Conservation (phyloP, 2,888 invertebrate genomes). For the Cosmorhoe ocellata region DNA sequence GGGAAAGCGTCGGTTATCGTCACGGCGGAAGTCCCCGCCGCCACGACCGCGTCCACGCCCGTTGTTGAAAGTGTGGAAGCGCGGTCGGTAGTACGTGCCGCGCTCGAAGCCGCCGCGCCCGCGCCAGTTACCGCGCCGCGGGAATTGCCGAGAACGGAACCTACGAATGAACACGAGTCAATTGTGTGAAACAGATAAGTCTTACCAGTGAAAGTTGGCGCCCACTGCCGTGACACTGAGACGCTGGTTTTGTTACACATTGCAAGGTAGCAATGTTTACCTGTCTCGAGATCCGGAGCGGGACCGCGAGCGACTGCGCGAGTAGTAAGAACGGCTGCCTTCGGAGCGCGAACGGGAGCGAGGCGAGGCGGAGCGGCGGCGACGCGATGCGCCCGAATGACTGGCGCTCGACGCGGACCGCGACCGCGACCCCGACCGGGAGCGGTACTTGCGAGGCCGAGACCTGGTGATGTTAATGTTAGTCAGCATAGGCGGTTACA, state of each 20-base stretch:
- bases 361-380: constrained; percentile 66
- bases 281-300: constrained; percentile 82
- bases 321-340: constrained; percentile 81
- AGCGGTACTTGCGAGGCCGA: constrained; percentile 85
- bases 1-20: constrained; percentile 63
- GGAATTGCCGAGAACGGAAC: constrained; percentile 56
- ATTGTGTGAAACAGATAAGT: no score
- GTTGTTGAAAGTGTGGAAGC: constrained; percentile 86
- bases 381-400: constrained; percentile 66
- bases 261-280: constrained; percentile 34
- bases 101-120: constrained; percentile 85
- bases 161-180: constrained; percentile 31
- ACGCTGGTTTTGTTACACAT: no score
- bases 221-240: no score
- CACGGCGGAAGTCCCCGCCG: constrained; percentile 67
- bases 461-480: constrained; percentile 60
- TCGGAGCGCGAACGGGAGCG: constrained; percentile 84
- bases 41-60: constrained; percentile 77
- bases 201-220: no score
- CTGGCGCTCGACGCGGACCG: constrained; percentile 74
- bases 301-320: constrained; percentile 82
- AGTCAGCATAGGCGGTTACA: constrained; percentile 16
- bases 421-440: constrained; percentile 85
- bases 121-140: constrained; percentile 79
- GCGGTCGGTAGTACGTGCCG: constrained; percentile 90